phyloP scores from a whole-genome alignment of 2,113 vertebrate genomes.

The Leptodactylus fuscus region DNA sequence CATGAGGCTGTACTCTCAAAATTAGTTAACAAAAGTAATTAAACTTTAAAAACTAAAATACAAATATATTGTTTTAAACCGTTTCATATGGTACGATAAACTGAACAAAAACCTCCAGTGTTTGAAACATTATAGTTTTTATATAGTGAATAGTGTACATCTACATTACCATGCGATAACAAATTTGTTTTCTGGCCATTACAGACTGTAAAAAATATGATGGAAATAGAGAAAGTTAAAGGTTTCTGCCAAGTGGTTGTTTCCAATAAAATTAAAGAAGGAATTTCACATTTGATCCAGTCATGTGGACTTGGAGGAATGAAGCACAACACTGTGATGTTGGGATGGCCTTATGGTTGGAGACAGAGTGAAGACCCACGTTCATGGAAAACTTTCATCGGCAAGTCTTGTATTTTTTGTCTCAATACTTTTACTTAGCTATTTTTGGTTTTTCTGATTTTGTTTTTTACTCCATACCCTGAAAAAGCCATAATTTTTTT shows the following conservation, averaged over 20 bases:
- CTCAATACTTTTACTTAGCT: background rate
- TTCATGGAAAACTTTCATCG: constrained; percentile 98
- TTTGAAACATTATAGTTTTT: too few relatives aligned
- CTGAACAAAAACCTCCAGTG: too few relatives aligned
- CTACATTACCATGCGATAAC: too few relatives aligned
- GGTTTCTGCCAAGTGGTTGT: constrained; percentile 98
- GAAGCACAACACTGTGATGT: constrained; percentile 96
- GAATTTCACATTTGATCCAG: constrained; percentile 94
- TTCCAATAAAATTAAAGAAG: constrained; percentile 89
- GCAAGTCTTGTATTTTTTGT: constrained; percentile 68
- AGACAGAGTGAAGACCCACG: constrained; percentile 97
- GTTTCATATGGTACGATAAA: too few relatives aligned
- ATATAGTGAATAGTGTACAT: too few relatives aligned
- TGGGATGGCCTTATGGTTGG: constrained; percentile 98
- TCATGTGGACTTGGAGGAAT: constrained; percentile 96
- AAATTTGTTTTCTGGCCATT: constrained; percentile 8
- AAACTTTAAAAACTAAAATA: too few relatives aligned
- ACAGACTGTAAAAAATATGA: constrained; percentile 98
- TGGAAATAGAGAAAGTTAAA: constrained; percentile 97
- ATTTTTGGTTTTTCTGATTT: too few relatives aligned
- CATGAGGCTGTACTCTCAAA: too few relatives aligned
- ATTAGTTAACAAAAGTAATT: too few relatives aligned
- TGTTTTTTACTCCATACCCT: too few relatives aligned
- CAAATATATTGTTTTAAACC: too few relatives aligned
- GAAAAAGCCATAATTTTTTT: too few relatives aligned